Conservation (phyloP, 1,140 invertebrate genomes). For the Grapholita molesta region DNA sequence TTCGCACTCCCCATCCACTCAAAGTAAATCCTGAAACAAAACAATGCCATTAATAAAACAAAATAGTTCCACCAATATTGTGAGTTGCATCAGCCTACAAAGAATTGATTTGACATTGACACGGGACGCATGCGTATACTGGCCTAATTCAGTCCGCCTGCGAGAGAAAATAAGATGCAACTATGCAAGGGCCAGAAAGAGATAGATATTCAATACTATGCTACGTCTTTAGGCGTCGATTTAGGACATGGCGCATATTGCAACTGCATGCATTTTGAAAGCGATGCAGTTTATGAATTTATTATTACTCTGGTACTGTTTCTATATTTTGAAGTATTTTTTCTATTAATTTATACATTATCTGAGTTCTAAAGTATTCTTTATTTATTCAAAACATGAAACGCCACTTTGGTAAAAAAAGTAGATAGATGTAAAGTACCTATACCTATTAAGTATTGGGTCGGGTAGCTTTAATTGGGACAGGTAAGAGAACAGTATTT, state of each 20-base stretch:
- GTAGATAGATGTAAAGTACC: too few species aligned
- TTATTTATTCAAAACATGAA: background rate
- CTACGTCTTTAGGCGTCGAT: slow-evolving; percentile 36
- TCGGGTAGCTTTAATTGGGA: background rate
- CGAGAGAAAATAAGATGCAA: slow-evolving; percentile 35
- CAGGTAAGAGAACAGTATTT: background rate
- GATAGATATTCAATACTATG: slow-evolving; percentile 36
- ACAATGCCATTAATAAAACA: slow-evolving; percentile 33
- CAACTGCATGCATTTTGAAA: slow-evolving; percentile 58
- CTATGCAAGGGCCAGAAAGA: slow-evolving; percentile 29
- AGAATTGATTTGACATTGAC: slow-evolving; percentile 76
- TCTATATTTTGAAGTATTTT: background rate
- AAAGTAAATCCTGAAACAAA: slow-evolving; percentile 27
- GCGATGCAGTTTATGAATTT: slow-evolving; percentile 22
- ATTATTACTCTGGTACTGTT: background rate
- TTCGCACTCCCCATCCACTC: background rate
- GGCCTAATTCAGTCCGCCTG: slow-evolving; percentile 55
- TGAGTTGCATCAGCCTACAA: slow-evolving; percentile 69
- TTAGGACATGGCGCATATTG: slow-evolving; percentile 65
- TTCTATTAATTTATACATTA: background rate
- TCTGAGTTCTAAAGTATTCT: background rate
- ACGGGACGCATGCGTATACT: slow-evolving; percentile 68
- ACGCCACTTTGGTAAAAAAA: background rate
- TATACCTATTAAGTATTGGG: background rate
- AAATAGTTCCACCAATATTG: slow-evolving; percentile 37